Percentiles rank a stretch among this genome's conserved stretches.
phyloP scores from a whole-genome alignment of 2,888 invertebrate species.

The Hirudinaria manillensis region DNA sequence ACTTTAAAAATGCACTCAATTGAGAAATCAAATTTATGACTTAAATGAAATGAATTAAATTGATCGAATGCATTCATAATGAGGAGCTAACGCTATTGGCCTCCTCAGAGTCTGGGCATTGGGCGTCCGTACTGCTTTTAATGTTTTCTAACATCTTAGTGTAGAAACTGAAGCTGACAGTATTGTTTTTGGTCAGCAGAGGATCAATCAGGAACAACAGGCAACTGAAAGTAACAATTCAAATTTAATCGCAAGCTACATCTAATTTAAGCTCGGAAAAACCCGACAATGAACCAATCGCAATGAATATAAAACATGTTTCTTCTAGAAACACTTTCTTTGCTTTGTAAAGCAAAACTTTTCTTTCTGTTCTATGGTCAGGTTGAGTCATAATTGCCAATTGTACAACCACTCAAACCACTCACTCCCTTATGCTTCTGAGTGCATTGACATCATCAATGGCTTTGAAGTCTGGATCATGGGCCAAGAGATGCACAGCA shows the following conservation, averaged over 20 bases:
- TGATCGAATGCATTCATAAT: too few relatives aligned
- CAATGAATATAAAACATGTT: too few relatives aligned
- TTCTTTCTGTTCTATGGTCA: too few relatives aligned
- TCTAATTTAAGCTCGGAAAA: not conserved
- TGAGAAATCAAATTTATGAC: too few relatives aligned
- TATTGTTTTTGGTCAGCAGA: conserved; percentile 82
- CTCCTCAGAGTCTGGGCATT: conserved; percentile 73
- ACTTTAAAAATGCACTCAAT: not conserved
- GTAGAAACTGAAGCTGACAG: conserved; percentile 91
- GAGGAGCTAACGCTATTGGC: conserved; percentile 72
- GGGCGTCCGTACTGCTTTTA: conserved; percentile 85
- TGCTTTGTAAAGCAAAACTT: too few relatives aligned
- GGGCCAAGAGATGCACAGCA: conserved; percentile 89
- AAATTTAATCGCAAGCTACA: not conserved
- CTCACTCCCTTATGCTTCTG: conserved; percentile 62
- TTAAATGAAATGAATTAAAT: too few relatives aligned
- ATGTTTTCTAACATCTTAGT: conserved; percentile 85
- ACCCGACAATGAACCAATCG: not conserved
- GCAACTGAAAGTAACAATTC: conserved; percentile 59
- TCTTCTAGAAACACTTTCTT: too few relatives aligned
- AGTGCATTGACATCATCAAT: conserved; percentile 73
- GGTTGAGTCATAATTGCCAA: too few relatives aligned
- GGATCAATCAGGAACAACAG: conserved; percentile 92
- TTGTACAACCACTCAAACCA: too few relatives aligned
- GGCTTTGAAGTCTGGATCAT: conserved; percentile 75